Evolutionary conservation across 2,888 invertebrate genomes (phyloP).

Genomic region (Sminthurides aquaticus): DNA sequence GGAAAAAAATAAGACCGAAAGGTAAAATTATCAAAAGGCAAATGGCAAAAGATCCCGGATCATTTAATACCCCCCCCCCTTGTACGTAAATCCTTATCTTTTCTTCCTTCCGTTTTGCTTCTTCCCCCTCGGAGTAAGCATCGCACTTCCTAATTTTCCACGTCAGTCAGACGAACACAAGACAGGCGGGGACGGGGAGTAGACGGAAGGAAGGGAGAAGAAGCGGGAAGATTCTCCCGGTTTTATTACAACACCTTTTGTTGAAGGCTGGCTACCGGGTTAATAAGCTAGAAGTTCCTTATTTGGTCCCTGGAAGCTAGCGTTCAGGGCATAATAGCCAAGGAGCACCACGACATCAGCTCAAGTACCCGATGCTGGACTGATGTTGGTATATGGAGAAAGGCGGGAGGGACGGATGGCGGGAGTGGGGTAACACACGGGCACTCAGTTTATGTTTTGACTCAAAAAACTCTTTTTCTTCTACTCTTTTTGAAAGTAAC

Average conservation of each 20-base stretch:
- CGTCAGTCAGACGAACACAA: background rate
- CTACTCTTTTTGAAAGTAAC: background rate
- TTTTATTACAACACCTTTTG: background rate
- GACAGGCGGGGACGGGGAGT: background rate
- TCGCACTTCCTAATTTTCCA: background rate
- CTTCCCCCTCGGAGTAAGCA: background rate
- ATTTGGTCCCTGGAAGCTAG: too few relatives aligned
- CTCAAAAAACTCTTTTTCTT: background rate
- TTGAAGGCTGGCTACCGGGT: background rate
- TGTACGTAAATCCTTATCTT: background rate
- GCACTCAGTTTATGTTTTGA: background rate
- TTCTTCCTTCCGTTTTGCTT: constrained; percentile 7
- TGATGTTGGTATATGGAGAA: too few relatives aligned
- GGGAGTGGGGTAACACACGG: background rate
- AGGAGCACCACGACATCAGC: too few relatives aligned
- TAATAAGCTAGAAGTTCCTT: too few relatives aligned
- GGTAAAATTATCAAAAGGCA: background rate
- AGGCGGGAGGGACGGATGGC: background rate
- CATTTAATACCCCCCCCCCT: background rate
- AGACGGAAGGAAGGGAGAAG: background rate
- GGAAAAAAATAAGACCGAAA: background rate
- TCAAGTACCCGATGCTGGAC: too few relatives aligned
- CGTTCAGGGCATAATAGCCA: too few relatives aligned
- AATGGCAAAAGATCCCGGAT: background rate
- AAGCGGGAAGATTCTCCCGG: background rate